phyloP scores from a whole-genome alignment of 2,797 vertebrate genomes.

The Notamacropus eugenii region DNA sequence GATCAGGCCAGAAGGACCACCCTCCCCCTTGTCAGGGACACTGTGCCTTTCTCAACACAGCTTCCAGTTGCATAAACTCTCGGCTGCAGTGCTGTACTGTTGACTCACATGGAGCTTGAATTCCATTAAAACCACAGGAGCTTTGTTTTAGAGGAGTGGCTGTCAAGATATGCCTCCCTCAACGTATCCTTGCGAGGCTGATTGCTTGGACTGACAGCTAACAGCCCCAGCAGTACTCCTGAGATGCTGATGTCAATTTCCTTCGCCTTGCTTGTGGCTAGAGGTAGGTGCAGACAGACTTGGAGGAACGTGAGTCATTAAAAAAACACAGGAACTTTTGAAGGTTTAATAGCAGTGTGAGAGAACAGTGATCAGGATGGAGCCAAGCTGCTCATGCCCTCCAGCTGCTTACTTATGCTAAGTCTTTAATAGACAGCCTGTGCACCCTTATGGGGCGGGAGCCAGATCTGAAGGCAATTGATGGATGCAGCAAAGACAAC shows the following conservation, averaged over 20 bases:
- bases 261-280: neutral
- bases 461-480: neutral
- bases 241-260: neutral
- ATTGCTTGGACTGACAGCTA: neutral
- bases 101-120: neutral
- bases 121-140: neutral
- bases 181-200: neutral
- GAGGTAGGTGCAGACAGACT: neutral
- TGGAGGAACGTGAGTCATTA: neutral
- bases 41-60: neutral
- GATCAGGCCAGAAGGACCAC: neutral
- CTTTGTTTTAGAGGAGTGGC: neutral
- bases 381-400: neutral
- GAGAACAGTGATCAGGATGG: neutral
- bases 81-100: neutral
- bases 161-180: neutral
- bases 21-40: neutral
- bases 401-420: neutral
- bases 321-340: neutral
- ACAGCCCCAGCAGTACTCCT: neutral
- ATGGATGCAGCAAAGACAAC: neutral
- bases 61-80: neutral
- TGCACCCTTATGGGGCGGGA: neutral
- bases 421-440: conserved; percentile 6
- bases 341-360: neutral